Base-by-base conservation (phyloP, 2,797 vertebrate genomes). In the Clarias platycephalus region DNA sequence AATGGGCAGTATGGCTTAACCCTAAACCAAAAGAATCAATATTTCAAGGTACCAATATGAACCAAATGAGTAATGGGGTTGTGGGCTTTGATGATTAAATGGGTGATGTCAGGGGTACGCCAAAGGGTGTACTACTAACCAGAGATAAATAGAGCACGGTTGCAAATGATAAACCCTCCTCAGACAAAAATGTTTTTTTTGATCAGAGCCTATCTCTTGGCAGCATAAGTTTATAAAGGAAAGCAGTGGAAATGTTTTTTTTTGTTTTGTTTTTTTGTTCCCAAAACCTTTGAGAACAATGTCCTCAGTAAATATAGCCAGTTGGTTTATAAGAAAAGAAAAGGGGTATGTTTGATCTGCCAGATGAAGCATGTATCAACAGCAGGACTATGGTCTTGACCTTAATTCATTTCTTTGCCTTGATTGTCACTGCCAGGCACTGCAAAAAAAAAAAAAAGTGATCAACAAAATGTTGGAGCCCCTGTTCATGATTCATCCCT, bases 11-110 rank as follows among this genome's bases (percentile, higher is more conserved):
- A 26, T 7, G 28, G n/a, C 16, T 57, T 4, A 28, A 34, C 22
- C 55, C 22, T 62, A 37, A 78, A 1, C 26, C 22, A 15, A 37
- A 7, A 62, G 3, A 37, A 60, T 60, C 60, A 60, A 77, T 12
- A 57, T 68, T 67, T 58, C 24, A 31, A 62, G 15, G 8, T 37
- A 28, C 63, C 9, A 55, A 24, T 31, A 15, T 20, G 34, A 20
- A 34, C n/a, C n/a, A 84, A 18, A 64, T 55, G 83, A 82, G 34
- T 84, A 24, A 70, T 44, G 24, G 22, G 53, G 37, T 80, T 84
- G 71, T 89, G 86, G 74, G 81, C 13, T 77, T 71, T 86, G 55
- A 81, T 85, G 86, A 85, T 88, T 84, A 85, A 86, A 80, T 82
- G 84, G 85, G 74, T 85, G 86, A 83, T 62, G 77, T 58, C 83